Conservation (phyloP, 2,113 vertebrate species). For the Lampris megalopsis region DNA sequence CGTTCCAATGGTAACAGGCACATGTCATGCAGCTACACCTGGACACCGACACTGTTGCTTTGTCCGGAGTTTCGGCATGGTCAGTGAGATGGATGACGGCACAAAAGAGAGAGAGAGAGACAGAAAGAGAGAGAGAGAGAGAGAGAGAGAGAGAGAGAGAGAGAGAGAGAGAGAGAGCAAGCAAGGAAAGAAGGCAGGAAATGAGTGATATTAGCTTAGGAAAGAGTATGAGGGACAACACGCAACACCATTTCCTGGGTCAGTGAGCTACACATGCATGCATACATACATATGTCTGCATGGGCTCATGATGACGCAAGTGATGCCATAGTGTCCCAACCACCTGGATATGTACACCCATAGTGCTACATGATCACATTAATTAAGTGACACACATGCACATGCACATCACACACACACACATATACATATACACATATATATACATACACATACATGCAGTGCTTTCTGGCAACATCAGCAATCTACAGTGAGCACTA, state of each 20-base stretch:
- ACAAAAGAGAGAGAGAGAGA: background rate
- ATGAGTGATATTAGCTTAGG: conserved; percentile 30
- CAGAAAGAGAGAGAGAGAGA: background rate
- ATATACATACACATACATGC: background rate
- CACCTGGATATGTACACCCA: background rate
- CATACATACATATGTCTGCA: background rate
- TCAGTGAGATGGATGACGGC: background rate
- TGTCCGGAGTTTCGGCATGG: no score
- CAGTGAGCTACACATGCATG: background rate
- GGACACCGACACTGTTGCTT: no score
- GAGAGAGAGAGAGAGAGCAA: conserved; percentile 22
- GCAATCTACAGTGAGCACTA: background rate
- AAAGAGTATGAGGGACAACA: conserved; percentile 18
- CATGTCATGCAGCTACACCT: no score
- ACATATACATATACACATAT: background rate
- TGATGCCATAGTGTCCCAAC: conserved; percentile 18
- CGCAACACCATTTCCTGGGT: conserved; percentile 23
- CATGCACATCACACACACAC: background rate
- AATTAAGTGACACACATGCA: background rate
- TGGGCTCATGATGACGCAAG: conserved; percentile 42
- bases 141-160: background rate
- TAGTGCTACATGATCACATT: no score
- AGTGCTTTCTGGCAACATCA: background rate
- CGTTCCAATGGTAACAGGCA: background rate
- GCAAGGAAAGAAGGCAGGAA: conserved; percentile 42